phyloP scores from a whole-genome alignment of 2,797 vertebrate species.

The Emydoidea blandingii region DNA sequence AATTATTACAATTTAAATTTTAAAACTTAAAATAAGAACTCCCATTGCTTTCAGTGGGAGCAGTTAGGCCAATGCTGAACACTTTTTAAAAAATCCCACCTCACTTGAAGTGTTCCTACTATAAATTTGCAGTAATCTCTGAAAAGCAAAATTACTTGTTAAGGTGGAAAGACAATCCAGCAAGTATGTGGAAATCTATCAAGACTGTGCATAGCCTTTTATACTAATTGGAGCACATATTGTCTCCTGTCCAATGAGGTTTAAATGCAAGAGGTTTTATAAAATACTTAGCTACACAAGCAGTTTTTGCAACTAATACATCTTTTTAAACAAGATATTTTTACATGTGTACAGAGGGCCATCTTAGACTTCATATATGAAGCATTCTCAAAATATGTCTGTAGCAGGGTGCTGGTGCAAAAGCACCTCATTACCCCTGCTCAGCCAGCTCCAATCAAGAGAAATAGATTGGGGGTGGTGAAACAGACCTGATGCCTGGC shows the following conservation, averaged over 20 bases:
- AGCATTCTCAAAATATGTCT: background rate
- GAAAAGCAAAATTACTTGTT: background rate
- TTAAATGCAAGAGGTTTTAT: constrained; percentile 21
- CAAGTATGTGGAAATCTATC: constrained; percentile 8
- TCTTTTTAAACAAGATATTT: background rate
- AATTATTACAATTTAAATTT: background rate
- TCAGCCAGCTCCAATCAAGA: too few species aligned
- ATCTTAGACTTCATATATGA: background rate
- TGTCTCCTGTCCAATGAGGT: background rate
- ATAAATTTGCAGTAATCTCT: background rate
- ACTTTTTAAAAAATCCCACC: background rate
- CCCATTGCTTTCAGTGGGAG: constrained; percentile 28
- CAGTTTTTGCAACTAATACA: background rate
- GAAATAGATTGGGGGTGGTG: too few species aligned
- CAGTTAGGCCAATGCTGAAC: background rate
- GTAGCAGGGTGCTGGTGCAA: too few species aligned
- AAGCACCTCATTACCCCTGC: too few species aligned
- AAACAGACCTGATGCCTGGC: too few species aligned
- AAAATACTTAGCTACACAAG: constrained; percentile 47
- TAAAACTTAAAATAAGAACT: constrained; percentile 7
- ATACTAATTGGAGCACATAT: constrained; percentile 30
- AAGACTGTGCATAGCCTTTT: constrained; percentile 7
- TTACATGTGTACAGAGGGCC: background rate
- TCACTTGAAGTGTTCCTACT: background rate
- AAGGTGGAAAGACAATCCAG: background rate